Evolutionary conservation across 2,797 vertebrate species (phyloP), one percentile per base, ranked within the genome.

Genomic region (Liparis tanakae): DNA sequence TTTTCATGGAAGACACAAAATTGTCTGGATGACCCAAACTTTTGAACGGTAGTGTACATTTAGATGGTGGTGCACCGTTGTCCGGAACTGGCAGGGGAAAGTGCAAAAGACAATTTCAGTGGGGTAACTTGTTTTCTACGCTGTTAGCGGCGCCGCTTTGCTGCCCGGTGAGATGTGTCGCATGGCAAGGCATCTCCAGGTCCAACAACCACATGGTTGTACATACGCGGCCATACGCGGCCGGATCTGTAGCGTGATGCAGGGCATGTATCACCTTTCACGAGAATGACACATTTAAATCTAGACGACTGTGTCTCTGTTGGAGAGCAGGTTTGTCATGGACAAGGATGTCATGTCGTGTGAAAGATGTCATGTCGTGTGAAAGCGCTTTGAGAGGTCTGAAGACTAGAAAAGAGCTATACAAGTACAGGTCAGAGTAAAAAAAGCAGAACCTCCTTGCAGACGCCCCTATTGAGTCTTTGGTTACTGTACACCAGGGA

Each of bases 401-500:
- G 25, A 30, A 30, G 25, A 30, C 25, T 30, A 30, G 25, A 30
- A 30, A 30, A 30, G 25, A 30, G 25, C 1, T 30, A 30, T 30
- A 30, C 25, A 30, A 30, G 25, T 30, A 30, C 25, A 30, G 25
- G 25, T 30, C 25, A 2, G 25, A 30, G 25, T 30, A 61, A 43
- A 34, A 34, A 44, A 43, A 57, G 59, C 20, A 7, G 62, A 53
- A 46, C 3, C 17, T 30, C 20, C 6, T 36, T 54, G 20, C 22
- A 67, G 44, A 13, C 39, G 62, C n/a, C 14, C 18, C 44, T 6
- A 62, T 64, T 63, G 34, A 44, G 20, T 60, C 10, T 78, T 66
- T 59, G 37, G 58, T 78, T 61, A 55, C 59, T 30, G 41, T 37
- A 59, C 62, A 77, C 58, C 9, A 55, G 67, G 43, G 53, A 53